phyloP scores from a whole-genome alignment of 2,888 invertebrate genomes.

The Clistopyga incitator region DNA sequence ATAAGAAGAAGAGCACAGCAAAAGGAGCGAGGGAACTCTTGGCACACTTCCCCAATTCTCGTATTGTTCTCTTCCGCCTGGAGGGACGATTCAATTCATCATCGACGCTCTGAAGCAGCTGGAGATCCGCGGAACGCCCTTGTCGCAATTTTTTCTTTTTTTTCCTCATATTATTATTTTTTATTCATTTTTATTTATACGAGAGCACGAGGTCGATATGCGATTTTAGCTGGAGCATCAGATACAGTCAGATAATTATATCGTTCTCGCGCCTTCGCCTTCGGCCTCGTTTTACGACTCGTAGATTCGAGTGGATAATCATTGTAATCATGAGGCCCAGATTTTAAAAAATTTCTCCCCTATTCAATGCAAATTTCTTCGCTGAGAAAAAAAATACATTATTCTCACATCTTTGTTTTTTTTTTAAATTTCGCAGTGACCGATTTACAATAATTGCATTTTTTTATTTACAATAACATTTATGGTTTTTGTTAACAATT shows the following conservation, averaged over 20 bases:
- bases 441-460: too few relatives aligned
- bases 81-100: constrained; percentile 59
- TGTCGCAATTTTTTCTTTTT: constrained; percentile 33
- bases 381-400: neutral
- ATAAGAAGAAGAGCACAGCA: constrained; percentile 17
- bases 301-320: neutral
- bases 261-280: constrained; percentile 1
- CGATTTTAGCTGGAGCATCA: neutral
- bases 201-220: constrained; percentile 51
- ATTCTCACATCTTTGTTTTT: neutral
- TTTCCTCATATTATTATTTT: neutral
- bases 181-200: constrained; percentile 35
- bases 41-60: constrained; percentile 81
- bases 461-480: too few relatives aligned
- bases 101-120: constrained; percentile 55
- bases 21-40: constrained; percentile 55
- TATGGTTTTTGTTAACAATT: too few relatives aligned
- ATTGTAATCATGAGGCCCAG: constrained; percentile 13
- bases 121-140: constrained; percentile 49
- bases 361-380: neutral
- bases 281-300: neutral
- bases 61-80: constrained; percentile 75
- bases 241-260: constrained; percentile 31
- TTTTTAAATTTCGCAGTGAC: too few relatives aligned
- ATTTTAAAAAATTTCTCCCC: constrained; percentile 4